Base-by-base conservation (phyloP, 2,888 invertebrate genomes). In the Cynaeus angustus region DNA sequence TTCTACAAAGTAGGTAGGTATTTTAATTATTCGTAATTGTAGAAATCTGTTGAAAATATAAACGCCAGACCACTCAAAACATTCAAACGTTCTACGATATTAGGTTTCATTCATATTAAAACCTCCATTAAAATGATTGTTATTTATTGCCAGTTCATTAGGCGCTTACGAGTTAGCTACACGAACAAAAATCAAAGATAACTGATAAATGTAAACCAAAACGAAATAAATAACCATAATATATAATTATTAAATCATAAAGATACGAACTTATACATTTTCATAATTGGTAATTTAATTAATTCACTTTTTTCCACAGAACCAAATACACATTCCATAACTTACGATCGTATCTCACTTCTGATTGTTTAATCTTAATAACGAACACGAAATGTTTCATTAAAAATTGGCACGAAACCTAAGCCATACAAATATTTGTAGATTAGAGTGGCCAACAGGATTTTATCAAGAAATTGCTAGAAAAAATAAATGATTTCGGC, bases 261-360 rank as follows among this genome's bases (percentile, higher is more conserved):
- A 21, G 12, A 56, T 43, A 14, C 38, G 13, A 38, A 55, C 55
- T 16, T 56, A 43, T 56, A 56, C 43, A 43, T 43, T 26, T 10
- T 56, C n/a, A 41, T 56, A 41, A 43, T 56, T 56, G 10, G 56
- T 56, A 38, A 55, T 55, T 55, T 55, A 55, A 55, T 55, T 55
- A 55, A 55, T 38, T 37, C 38, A 26, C 48, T 6, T 55, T 55
- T 53, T 55, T 55, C 38, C 7, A 14, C n/a, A 38, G 14, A 38
- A 38, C 53, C 38, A 38, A 37, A 37, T n/a, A 14, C 37, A 30
- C 12, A 28, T 30, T 33, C 28, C 4, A 21, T 21, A 21, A 21
- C 21, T 10, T 2, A 16, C 16, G 53, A 55, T 55, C 9, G 7
- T 8, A 55, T 55, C 53, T 38, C 13, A 13, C 13, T 21, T 43